phyloP scores from a whole-genome alignment of 2,113 vertebrate genomes.

The Paraplagusia blochii region DNA sequence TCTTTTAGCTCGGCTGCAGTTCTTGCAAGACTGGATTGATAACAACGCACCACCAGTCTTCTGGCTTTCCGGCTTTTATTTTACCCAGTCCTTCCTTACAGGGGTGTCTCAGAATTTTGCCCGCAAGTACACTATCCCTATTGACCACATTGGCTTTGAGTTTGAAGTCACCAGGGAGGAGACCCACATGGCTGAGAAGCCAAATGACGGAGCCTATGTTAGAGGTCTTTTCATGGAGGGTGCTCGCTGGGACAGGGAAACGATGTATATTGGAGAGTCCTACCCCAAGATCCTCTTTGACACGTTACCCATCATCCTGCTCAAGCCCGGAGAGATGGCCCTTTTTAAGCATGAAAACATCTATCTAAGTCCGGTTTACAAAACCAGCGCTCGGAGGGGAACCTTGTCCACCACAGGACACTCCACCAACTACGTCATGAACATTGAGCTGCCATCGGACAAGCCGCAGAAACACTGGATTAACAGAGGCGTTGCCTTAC shows the following conservation, averaged over 20 bases:
- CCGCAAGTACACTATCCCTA: slow-evolving; percentile 88
- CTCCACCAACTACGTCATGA: slow-evolving; percentile 91
- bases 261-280: slow-evolving; percentile 82
- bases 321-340: slow-evolving; percentile 84
- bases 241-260: slow-evolving; percentile 85
- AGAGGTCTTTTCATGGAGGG: slow-evolving; percentile 91
- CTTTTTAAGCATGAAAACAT: slow-evolving; percentile 75
- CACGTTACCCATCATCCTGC: slow-evolving; percentile 86
- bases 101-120: slow-evolving; percentile 92
- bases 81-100: slow-evolving; percentile 92
- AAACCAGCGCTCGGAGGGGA: slow-evolving; percentile 88
- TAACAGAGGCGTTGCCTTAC: slow-evolving; percentile 88
- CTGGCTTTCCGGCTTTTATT: slow-evolving; percentile 95
- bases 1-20: slow-evolving; percentile 80
- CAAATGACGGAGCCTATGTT: slow-evolving; percentile 85
- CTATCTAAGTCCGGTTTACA: slow-evolving; percentile 90
- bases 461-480: slow-evolving; percentile 90
- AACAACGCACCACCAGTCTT: slow-evolving; percentile 82
- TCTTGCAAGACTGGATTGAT: slow-evolving; percentile 89
- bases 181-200: slow-evolving; percentile 71
- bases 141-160: slow-evolving; percentile 89
- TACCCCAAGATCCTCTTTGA: slow-evolving; percentile 88
- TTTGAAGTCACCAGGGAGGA: slow-evolving; percentile 85
- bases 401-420: slow-evolving; percentile 91
- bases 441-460: slow-evolving; percentile 87